These are phyloP conservation scores for Amphipoea lucens DNA, from an alignment of 2,888 invertebrate genomes.

Conservation along the genomic window DNA sequence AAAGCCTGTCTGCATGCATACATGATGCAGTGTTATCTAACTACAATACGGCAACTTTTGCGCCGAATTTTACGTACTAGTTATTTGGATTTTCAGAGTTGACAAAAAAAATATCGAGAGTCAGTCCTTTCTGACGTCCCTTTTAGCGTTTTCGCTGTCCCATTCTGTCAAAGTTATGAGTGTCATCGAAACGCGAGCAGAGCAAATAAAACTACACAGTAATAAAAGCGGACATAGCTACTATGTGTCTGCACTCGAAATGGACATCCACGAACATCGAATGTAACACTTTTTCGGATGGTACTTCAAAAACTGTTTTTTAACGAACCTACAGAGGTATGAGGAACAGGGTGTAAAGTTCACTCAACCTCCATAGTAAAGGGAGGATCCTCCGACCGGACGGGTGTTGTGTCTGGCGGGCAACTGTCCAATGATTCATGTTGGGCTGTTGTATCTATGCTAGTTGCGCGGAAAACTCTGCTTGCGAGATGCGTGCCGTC, in stretches of 20 bases:
- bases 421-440: too few relatives aligned
- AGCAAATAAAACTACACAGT: conserved; percentile 20
- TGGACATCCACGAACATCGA: not conserved
- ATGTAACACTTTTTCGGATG: not conserved
- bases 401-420: too few relatives aligned
- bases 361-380: too few relatives aligned
- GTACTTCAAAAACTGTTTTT: not conserved
- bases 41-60: not conserved
- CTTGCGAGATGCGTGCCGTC: too few relatives aligned
- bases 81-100: not conserved
- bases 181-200: not conserved
- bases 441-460: too few relatives aligned
- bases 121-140: not conserved
- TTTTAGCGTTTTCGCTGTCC: conserved; percentile 19
- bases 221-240: not conserved
- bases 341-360: too few relatives aligned
- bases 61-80: not conserved
- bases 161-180: conserved; percentile 24
- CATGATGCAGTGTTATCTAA: not conserved
- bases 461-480: too few relatives aligned
- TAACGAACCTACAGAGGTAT: too few relatives aligned
- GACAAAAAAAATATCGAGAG: not conserved
- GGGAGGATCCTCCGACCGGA: too few relatives aligned
- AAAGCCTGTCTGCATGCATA: not conserved
- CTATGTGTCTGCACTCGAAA: not conserved